A percentile compares a stretch with the other conserved stretches of the same genome.
phyloP scores from a whole-genome alignment of 2,113 vertebrate genomes.

The Platichthys flesus region DNA sequence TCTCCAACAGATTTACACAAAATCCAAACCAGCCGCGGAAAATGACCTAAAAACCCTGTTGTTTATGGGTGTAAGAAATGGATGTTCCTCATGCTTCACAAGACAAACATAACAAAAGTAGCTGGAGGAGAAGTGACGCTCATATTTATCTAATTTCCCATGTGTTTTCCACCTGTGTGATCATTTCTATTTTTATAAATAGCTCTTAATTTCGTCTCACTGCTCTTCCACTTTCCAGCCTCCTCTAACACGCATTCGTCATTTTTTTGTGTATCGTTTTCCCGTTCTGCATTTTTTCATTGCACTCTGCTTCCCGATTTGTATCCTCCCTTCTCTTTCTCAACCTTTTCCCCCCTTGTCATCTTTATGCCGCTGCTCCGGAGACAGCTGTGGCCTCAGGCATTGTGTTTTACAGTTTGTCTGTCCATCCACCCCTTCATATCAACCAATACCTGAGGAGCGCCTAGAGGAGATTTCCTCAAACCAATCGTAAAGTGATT shows the following conservation, averaged over 20 bases:
- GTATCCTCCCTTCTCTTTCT: conserved; percentile 7
- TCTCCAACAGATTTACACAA: background rate
- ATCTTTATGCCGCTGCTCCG: background rate
- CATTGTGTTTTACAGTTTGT: background rate
- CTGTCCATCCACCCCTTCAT: background rate
- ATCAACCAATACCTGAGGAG: background rate
- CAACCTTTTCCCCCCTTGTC: background rate
- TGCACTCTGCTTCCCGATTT: conserved; percentile 24
- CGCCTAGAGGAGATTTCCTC: background rate
- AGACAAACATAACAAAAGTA: conserved; percentile 16
- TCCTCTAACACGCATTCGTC: conserved; percentile 40
- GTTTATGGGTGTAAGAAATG: background rate
- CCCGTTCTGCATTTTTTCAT: conserved; percentile 39
- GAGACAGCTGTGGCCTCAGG: background rate
- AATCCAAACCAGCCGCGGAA: background rate
- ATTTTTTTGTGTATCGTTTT: conserved; percentile 36
- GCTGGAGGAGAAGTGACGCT: conserved; percentile 18
- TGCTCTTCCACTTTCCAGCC: conserved; percentile 23
- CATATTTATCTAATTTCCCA: conserved; percentile 8
- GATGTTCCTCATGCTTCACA: background rate
- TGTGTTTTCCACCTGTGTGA: background rate
- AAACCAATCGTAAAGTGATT: background rate
- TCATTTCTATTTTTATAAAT: conserved; percentile 9
- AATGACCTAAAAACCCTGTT: background rate
- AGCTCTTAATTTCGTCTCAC: conserved; percentile 27